Percentiles rank a stretch among this genome's conserved stretches.
phyloP scores from a whole-genome alignment of 2,797 vertebrate genomes.

The Microctenopoma stevenorrisi region DNA sequence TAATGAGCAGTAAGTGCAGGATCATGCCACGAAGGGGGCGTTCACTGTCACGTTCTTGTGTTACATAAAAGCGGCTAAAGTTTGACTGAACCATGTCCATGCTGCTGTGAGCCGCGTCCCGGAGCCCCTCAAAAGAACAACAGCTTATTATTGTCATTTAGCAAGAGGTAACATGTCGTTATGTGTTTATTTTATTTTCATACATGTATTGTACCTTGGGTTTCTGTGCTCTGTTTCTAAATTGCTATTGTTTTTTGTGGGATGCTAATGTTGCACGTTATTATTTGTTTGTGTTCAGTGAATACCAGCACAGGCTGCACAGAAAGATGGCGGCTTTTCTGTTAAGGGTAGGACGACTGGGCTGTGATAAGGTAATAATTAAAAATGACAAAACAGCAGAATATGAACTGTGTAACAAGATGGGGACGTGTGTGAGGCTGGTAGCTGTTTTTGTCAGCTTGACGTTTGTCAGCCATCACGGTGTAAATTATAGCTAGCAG shows the following conservation, averaged over 20 bases:
- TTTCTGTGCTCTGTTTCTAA: background rate
- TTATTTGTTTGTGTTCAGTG: background rate
- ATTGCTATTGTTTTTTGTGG: background rate
- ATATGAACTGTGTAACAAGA: too few species aligned
- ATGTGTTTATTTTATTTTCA: too few species aligned
- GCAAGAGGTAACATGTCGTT: background rate
- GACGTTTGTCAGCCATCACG: background rate
- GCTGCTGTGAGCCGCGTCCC: slow-evolving; percentile 3
- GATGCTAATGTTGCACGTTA: background rate
- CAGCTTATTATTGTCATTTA: background rate
- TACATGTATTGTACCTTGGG: background rate
- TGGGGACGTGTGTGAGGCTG: fast-evolving
- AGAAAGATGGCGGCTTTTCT: slow-evolving; percentile 79
- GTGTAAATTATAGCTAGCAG: too few species aligned
- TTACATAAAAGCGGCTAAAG: slow-evolving; percentile 46
- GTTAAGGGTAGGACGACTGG: slow-evolving; percentile 74
- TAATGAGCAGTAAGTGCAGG: too few species aligned
- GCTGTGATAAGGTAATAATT: slow-evolving; percentile 77
- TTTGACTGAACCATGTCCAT: background rate
- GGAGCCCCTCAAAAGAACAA: background rate
- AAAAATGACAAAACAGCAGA: too few species aligned
- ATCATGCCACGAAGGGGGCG: slow-evolving; percentile 33
- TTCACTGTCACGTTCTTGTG: background rate
- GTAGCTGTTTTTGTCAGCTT: background rate
- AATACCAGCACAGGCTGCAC: background rate